A percentile compares a stretch with the other conserved stretches of the same genome.
Evolutionary conservation across 2,888 invertebrate genomes (phyloP).

Genomic region (Tetrapedia diversipes): DNA sequence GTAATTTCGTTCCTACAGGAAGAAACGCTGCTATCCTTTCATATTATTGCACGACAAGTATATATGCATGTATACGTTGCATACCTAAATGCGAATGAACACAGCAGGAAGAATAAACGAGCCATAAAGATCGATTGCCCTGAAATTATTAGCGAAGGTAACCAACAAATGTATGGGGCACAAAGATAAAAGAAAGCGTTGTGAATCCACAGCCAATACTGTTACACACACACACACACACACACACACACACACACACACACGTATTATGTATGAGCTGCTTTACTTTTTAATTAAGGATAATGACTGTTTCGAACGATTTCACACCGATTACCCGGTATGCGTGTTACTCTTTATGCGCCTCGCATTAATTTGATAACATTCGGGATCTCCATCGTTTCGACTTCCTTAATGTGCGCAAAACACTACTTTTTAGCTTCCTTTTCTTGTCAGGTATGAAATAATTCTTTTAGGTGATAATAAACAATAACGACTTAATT

Average conservation of each 20-base stretch:
- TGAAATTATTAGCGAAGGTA: conserved; percentile 39
- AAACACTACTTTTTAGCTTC: not conserved
- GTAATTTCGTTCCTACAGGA: not conserved
- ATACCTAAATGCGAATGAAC: not conserved
- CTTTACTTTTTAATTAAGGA: conserved; percentile 23
- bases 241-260: too few species aligned
- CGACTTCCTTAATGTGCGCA: conserved; percentile 5
- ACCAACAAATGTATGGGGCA: conserved; percentile 23
- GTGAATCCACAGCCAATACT: not conserved
- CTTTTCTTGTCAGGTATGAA: too few species aligned
- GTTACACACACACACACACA: not conserved
- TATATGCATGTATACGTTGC: too few species aligned
- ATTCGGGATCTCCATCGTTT: conserved; percentile 2
- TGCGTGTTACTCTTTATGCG: not conserved
- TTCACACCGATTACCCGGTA: conserved; percentile 6
- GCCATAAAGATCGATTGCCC: conserved; percentile 37
- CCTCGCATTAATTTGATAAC: conserved; percentile 7
- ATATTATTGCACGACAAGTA: conserved; percentile 2
- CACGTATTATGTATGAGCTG: not conserved
- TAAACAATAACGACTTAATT: not conserved
- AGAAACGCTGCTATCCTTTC: conserved; percentile 2
- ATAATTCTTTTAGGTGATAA: not conserved
- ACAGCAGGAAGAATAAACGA: conserved; percentile 26
- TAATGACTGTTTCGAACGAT: conserved; percentile 23
- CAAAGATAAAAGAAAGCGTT: conserved; percentile 12